A percentile compares a stretch with the other conserved stretches of the same genome.
Evolutionary conservation across 2,113 vertebrate species (phyloP).

Genomic region (Strigops habroptila): DNA sequence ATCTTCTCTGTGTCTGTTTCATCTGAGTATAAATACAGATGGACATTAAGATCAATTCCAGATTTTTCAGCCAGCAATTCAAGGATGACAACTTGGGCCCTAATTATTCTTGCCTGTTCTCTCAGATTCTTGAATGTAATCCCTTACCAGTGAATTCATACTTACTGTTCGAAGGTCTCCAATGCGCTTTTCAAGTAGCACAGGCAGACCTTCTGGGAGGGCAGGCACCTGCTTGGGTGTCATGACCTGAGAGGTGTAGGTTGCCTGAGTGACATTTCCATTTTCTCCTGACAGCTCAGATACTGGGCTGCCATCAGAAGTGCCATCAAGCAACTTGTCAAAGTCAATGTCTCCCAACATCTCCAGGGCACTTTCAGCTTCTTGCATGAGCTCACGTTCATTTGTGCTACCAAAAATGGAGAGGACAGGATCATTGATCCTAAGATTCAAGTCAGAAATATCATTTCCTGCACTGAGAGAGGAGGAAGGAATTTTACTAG

Average conservation of each 20-base stretch:
- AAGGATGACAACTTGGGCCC: background rate
- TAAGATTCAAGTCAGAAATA: slow-evolving; percentile 74
- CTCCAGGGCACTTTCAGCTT: slow-evolving; percentile 84
- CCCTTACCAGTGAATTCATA: slow-evolving; percentile 12
- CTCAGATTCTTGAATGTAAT: background rate
- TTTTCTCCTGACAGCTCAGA: slow-evolving; percentile 87
- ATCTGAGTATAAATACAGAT: background rate
- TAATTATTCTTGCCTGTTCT: background rate
- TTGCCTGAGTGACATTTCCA: slow-evolving; percentile 74
- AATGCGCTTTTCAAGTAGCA: slow-evolving; percentile 89
- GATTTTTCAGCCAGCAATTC: background rate
- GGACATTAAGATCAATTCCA: background rate
- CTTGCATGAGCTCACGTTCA: slow-evolving; percentile 89
- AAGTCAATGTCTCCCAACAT: slow-evolving; percentile 95
- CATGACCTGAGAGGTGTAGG: slow-evolving; percentile 68
- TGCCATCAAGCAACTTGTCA: slow-evolving; percentile 87
- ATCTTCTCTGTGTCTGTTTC: background rate
- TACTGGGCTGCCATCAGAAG: slow-evolving; percentile 83
- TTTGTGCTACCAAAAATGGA: slow-evolving; percentile 90
- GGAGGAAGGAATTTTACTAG: slow-evolving; percentile 69
- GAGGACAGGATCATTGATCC: slow-evolving; percentile 84
- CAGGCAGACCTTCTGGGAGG: slow-evolving; percentile 86
- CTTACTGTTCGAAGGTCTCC: slow-evolving; percentile 92
- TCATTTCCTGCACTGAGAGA: slow-evolving; percentile 68
- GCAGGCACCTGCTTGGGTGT: slow-evolving; percentile 79